Base-by-base conservation (phyloP, 2,113 vertebrate species). In the Tachysurus vachellii region DNA sequence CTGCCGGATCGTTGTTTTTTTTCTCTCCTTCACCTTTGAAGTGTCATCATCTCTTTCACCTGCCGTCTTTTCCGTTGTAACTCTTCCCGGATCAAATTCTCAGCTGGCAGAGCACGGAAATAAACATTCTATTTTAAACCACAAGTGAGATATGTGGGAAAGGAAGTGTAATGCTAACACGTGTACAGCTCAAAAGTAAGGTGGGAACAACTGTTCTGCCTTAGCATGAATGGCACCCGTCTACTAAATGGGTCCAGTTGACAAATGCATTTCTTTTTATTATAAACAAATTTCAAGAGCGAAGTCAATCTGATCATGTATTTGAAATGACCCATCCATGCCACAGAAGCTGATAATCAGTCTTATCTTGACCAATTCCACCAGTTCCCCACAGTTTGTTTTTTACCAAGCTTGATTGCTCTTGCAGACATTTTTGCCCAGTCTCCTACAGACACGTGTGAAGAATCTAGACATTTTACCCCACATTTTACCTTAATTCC, bases 11-110 rank as follows among this genome's bases (percentile, higher is more conserved):
- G 31, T 57, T 59, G 75, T 90, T 90, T 92, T 31, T 12, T 64
- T 3, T 7, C 91, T 91, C 90, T 89, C 85, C 82, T 88, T 91
- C 89, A 89, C 93, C 92, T 96, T 94, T 96, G 95, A 95, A 95
- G 91, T 93, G 76, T 90, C 86, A 85, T 88, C 85, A 85, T 92
- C 88, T 91, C 90, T 87, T 91, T 92, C 89, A 87, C 88, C 92
- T 91, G 91, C 89, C 90, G 84, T 82, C 85, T 80, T 85, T 89
- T 92, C 87, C 90, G 86, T 86, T 86, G 76, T 82, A 70, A 86
- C 70, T 86, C 80, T 62, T 86, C 82, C 86, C 44, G 57, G 89
- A 91, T 90, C 87, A 87, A 90, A 85, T 76, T 73, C 85, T 89
- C 71, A 59, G 86, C 71, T 86, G 75, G 70, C 85, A 79, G 86